Evolutionary conservation across 2,797 vertebrate species (phyloP).

Genomic region (Pampus argenteus): DNA sequence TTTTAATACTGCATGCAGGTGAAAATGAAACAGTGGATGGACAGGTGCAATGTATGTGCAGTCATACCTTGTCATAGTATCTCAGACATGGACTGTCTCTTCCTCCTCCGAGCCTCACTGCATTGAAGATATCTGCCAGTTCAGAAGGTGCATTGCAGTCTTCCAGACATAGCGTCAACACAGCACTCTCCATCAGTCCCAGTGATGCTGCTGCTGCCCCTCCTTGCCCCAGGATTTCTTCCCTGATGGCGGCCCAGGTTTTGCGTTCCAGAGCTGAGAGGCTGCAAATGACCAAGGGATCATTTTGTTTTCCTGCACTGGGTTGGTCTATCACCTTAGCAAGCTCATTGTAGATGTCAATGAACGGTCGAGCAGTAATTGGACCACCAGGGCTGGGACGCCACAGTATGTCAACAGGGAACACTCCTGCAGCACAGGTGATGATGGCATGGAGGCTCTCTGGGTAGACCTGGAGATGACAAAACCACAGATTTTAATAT

Average conservation of each 20-base stretch:
- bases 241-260: constrained; percentile 79
- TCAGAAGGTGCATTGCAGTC: constrained; percentile 73
- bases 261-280: constrained; percentile 81
- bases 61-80: constrained; percentile 86
- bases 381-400: constrained; percentile 59
- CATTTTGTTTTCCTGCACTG: constrained; percentile 48
- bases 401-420: constrained; percentile 81
- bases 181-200: constrained; percentile 82
- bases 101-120: constrained; percentile 78
- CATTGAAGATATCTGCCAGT: constrained; percentile 80
- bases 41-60: too few species aligned
- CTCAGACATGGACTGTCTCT: constrained; percentile 70
- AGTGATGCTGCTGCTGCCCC: constrained; percentile 74
- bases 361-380: constrained; percentile 70
- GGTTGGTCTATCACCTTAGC: constrained; percentile 68
- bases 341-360: constrained; percentile 81
- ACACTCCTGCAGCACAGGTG: constrained; percentile 78
- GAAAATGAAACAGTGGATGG: too few species aligned
- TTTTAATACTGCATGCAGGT: too few species aligned
- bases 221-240: constrained; percentile 73
- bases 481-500: neutral
- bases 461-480: constrained; percentile 80
- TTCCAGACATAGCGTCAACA: constrained; percentile 82
- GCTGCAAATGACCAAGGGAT: constrained; percentile 75
- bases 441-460: constrained; percentile 84